Evolutionary conservation across 2,888 invertebrate species (phyloP), one percentile per base, ranked within the genome.

Genomic region (Phorcus lineatus): DNA sequence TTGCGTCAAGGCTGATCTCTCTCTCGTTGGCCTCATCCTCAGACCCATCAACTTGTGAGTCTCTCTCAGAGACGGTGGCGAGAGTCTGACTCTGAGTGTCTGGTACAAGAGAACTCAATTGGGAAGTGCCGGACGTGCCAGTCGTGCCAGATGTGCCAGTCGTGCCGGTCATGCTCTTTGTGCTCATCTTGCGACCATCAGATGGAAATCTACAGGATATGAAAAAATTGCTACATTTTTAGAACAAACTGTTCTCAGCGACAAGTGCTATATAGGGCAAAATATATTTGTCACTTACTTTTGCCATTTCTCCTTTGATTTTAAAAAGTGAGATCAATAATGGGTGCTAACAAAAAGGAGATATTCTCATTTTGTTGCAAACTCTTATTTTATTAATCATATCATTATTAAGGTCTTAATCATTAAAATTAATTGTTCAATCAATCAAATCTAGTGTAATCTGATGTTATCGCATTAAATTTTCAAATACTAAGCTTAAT

Each of bases 121-220:
- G 78, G 22, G 77, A 79, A 1, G 83, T 82, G 7, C 83, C 86
- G 11, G 86, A 85, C 74, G 84, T 87, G 67, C 88, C 86, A 57
- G 86, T 87, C 24, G 40, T n/a, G 36, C 70, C n/a, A n/a, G n/a
- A n/a, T n/a, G n/a, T n/a, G n/a, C n/a, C n/a, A n/a, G n/a, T n/a
- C n/a, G n/a, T n/a, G n/a, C n/a, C 86, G 11, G 86, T 85, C 74
- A 83, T 87, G 67, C 88, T 87, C 66, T 86, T 87, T 22, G 40
- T n/a, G 36, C 70, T 70, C 19, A 40, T n/a, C 36, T 70, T 70
- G 36, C 70, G n/a, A 17, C 70, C 70, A 40, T 70, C 70, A 4
- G 40, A 70, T 17, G 11, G 28, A n/a, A 36, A 13, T n/a, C 70
- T 70, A n/a, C 17, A 40, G 47, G 13, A 47, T 47, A 47, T 4